Evolutionary conservation across 2,888 invertebrate genomes (phyloP), one percentile per base, ranked within the genome.

Genomic region (Schizotus pectinicornis): DNA sequence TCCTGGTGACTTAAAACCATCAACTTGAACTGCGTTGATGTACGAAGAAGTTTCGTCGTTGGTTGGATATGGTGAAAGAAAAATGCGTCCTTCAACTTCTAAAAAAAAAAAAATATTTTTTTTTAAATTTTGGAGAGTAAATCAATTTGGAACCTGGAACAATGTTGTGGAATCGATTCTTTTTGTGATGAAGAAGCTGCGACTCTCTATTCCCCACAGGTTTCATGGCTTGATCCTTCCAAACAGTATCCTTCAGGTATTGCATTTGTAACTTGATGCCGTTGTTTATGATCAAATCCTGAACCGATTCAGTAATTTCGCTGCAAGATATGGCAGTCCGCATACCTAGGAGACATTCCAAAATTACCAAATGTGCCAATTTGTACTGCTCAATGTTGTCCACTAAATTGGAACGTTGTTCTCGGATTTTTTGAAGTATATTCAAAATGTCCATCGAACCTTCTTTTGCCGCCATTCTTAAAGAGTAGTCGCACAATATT

Each of bases 401-500:
- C 5, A 77, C 76, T 63, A 77, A 56, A 57, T 74, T 74, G 1
- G 70, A 59, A 50, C 76, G 53, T 56, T 75, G 72, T 39, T 72
- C 65, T 36, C 76, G 63, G 13, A 76, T 52, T 42, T 66, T 64
- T 32, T 67, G 58, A 37, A 68, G 62, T 47, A 69, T 59, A 52
- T 67, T 54, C 2, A 72, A 59, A 9, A 65, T 58, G 52, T 74
- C 73, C 1, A 75, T 58, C 6, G 50, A 66, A 41, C 73, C 71
- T 62, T 79, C 78, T 12, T 69, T 70, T 1, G 74, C 73, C 6
- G 78, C 78, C 71, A 77, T 76, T 55, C 81, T 78, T 35, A 84
- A 68, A 59, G 82, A 78, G 46, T 81, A 78, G 64, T 85, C 84
- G 53, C 82, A 80, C 8, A 84, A 77, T 51, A 85, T 81, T 34